These are phyloP conservation scores for Dicyrtomina minuta DNA, from an alignment of 2,888 invertebrate species.

Conservation along the genomic window DNA sequence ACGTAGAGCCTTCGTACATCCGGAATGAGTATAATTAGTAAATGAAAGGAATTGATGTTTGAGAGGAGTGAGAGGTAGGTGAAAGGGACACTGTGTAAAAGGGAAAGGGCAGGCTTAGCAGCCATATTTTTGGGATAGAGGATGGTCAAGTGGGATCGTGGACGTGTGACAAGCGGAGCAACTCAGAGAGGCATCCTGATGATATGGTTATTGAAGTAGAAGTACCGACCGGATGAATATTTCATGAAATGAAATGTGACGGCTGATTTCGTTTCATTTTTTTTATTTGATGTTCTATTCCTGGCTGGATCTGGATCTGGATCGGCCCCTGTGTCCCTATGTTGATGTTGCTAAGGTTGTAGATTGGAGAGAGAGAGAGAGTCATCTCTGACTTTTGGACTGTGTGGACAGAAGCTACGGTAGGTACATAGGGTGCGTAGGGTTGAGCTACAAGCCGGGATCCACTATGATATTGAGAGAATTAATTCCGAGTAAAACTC, in stretches of 20 bases:
- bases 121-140: conserved; percentile 4
- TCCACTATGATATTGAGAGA: neutral
- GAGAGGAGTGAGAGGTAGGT: too few relatives aligned
- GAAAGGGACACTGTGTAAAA: neutral
- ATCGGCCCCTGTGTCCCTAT: neutral
- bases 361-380: too few relatives aligned
- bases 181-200: conserved; percentile 9
- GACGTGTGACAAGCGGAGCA: conserved; percentile 19
- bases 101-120: neutral
- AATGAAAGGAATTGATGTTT: too few relatives aligned
- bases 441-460: too few relatives aligned
- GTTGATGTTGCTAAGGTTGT: neutral
- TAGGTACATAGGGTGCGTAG: too few relatives aligned
- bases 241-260: conserved; percentile 39
- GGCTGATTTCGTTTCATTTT: conserved; percentile 31
- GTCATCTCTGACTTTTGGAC: too few relatives aligned
- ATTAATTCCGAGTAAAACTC: neutral
- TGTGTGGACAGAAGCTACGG: too few relatives aligned
- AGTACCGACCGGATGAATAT: conserved; percentile 27
- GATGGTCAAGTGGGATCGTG: conserved; percentile 10
- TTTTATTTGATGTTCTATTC: conserved; percentile 18
- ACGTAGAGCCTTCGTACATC: too few relatives aligned
- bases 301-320: too few relatives aligned
- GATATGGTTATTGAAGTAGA: conserved; percentile 6
- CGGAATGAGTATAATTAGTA: too few relatives aligned